Evolutionary conservation across 2,797 vertebrate species (phyloP), one percentile per base, ranked within the genome.

Genomic region (Xenentodon cancila): DNA sequence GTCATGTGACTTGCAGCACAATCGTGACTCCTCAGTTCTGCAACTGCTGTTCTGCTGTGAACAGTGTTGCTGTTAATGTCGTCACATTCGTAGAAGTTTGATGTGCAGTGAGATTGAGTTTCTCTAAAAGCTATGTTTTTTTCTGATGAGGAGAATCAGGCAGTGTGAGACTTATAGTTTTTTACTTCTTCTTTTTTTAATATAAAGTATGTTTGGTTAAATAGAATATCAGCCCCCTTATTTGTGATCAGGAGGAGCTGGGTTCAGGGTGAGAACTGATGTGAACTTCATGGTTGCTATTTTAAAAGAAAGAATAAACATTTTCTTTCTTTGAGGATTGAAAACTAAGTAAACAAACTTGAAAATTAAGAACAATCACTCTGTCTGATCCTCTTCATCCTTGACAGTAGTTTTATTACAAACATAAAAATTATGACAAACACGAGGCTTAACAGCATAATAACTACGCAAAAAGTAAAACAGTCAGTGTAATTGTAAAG

Each of bases 161-260:
- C 21, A 53, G 53, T 1, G 34, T 47, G 49, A 64, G 34, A 56
- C 18, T 37, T 12, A 18, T 8, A 19, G 3, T 46, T 9, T 18
- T 3, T 19, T 45, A 3, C 7, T 13, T 5, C 1, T 19, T 7
- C 4, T 54, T 21, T 34, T 46, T 15, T 16, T 12, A 27, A 27
- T 15, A 13, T 21, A 17, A 43, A 9, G 42, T 22, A 55, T 6
- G 1, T 9, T 49, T 22, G 11, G 20, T 42, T 57, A 66, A 80
- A 81, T 3, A 68, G 15, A 72, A 56, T 54, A 60, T 62, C 37
- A 60, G 51, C 57, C 27, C 64, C 59, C 55, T 73, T 56, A 60
- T 60, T 19, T 54, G 46, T 32, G 63, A 64, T 51, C 12, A 63
- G 51, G 47, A 58, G 15, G 9, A 40, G 40, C 7, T 42, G 48